Evolutionary conservation across 2,797 vertebrate genomes (phyloP).

Genomic region (Muraenolepis orangiensis): DNA sequence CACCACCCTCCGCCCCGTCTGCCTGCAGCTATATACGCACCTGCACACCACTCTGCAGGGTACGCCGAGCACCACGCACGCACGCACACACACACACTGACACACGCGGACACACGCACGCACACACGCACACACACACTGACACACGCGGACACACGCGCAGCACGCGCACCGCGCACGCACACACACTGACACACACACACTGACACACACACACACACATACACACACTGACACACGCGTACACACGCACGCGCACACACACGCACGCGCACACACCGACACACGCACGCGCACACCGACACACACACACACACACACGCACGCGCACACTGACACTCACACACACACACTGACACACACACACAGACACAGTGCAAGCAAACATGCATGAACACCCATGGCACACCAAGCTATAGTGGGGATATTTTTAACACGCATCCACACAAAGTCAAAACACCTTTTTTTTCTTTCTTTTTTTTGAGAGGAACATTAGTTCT

Average conservation of each 20-base stretch:
- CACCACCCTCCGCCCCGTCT: conserved; percentile 78
- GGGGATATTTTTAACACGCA: conserved; percentile 16
- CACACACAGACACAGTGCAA: not conserved
- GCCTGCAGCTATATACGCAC: conserved; percentile 63
- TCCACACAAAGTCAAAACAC: not conserved
- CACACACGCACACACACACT: not conserved
- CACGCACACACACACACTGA: not conserved
- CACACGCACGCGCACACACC: not conserved
- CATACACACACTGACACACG: too few species aligned
- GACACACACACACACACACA: too few species aligned
- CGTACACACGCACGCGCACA: not conserved
- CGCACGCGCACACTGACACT: too few species aligned
- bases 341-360: too few species aligned
- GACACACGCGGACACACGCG: too few species aligned
- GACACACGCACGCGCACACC: not conserved
- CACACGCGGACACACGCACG: not conserved
- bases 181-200: too few species aligned
- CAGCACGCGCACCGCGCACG: too few species aligned
- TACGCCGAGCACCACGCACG: conserved; percentile 46
- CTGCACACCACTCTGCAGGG: conserved; percentile 58
- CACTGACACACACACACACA: not conserved
- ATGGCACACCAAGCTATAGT: conserved; percentile 20
- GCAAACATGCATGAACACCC: not conserved
- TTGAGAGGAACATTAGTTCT: not conserved
- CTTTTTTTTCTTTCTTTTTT: too few species aligned